Conservation (phyloP, 2,113 vertebrate genomes). For the Arenaria interpres region DNA sequence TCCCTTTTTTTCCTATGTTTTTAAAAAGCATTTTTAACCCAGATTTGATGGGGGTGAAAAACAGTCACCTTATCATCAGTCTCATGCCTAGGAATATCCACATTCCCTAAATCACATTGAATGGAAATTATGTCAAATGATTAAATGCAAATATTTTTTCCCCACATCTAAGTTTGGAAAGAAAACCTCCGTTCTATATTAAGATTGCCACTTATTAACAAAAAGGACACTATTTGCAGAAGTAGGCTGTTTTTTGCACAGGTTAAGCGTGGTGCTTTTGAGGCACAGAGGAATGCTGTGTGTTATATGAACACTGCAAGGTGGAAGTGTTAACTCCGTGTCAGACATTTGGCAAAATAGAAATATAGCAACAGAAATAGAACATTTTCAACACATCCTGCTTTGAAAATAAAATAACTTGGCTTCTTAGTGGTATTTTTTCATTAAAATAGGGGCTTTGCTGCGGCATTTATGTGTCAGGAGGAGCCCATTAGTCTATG, state of each 20-base stretch:
- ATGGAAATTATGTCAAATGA: not conserved
- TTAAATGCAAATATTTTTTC: not conserved
- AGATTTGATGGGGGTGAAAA: not conserved
- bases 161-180: not conserved
- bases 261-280: not conserved
- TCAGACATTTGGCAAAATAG: slow-evolving; percentile 14
- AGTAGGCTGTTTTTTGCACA: not conserved
- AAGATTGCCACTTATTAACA: not conserved
- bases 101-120: not conserved
- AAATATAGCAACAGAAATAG: slow-evolving; percentile 9
- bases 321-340: slow-evolving; percentile 5
- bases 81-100: not conserved
- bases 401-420: slow-evolving; percentile 35
- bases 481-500: slow-evolving; percentile 25
- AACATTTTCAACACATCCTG: slow-evolving; percentile 31
- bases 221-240: not conserved
- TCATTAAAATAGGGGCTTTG: slow-evolving; percentile 39
- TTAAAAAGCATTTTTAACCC: not conserved
- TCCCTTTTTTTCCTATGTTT: not conserved
- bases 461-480: slow-evolving; percentile 37
- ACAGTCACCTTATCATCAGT: not conserved
- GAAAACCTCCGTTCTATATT: not conserved
- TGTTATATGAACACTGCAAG: not conserved
- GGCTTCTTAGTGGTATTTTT: slow-evolving; percentile 55
- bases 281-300: not conserved